phyloP scores from a whole-genome alignment of 2,888 invertebrate genomes.

The Thumatha senex region DNA sequence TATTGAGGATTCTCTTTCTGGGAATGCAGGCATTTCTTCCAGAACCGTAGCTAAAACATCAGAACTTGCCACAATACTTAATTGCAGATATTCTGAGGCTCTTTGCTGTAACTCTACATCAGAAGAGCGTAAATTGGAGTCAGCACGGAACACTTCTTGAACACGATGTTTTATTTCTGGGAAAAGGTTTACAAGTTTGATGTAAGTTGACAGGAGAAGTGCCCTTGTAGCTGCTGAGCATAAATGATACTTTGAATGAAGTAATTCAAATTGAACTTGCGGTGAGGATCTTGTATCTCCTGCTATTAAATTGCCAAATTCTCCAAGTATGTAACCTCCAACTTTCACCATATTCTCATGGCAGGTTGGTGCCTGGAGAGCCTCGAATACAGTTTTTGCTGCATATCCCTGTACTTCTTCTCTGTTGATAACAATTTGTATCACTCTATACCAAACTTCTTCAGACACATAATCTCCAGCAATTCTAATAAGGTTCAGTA shows the following conservation, averaged over 20 bases:
- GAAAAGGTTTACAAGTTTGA: conserved; percentile 99
- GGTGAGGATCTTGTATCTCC: conserved; percentile 99
- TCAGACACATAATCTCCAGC: conserved; percentile 99
- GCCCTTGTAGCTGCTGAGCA: conserved; percentile 99
- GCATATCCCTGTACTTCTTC: conserved; percentile 99
- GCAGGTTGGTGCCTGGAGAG: conserved; percentile 98
- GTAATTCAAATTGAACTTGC: conserved; percentile 97
- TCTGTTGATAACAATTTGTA: conserved; percentile 99
- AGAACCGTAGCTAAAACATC: conserved; percentile 99
- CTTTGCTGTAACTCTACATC: conserved; percentile 99
- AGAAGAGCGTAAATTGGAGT: conserved; percentile 97
- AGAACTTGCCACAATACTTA: conserved; percentile 97
- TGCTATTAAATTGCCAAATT: conserved; percentile 99
- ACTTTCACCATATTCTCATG: conserved; percentile 99
- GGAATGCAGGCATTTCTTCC: conserved; percentile 99
- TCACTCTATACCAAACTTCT: conserved; percentile 99
- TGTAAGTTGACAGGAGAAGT: conserved; percentile 97
- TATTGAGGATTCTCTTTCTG: conserved; percentile 98
- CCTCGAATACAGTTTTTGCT: conserved; percentile 99
- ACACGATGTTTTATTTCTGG: conserved; percentile 98
- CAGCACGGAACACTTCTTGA: conserved; percentile 96
- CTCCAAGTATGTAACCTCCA: conserved; percentile 99
- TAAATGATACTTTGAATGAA: conserved; percentile 99
- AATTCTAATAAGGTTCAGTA: conserved; percentile 98
- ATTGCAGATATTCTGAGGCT: conserved; percentile 98